phyloP scores from a whole-genome alignment of 1,140 invertebrate genomes.

The Cyclargus thomasi region DNA sequence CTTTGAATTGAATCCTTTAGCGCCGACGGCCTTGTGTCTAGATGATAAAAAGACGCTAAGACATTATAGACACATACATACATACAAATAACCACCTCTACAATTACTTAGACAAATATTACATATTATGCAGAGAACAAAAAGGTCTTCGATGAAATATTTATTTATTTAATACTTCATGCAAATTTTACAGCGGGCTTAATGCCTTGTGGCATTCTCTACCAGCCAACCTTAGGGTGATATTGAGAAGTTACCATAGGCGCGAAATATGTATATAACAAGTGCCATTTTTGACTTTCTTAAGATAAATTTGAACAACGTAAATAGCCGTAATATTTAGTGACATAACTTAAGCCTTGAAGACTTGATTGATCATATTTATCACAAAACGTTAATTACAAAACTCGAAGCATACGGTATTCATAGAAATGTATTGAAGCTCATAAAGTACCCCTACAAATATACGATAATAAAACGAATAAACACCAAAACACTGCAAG shows the following conservation, averaged over 20 bases:
- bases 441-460: not conserved
- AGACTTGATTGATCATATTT: no score
- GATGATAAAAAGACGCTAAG: no score
- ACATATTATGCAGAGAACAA: not conserved
- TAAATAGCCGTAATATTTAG: not conserved
- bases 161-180: no score
- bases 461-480: not conserved
- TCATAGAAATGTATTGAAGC: not conserved
- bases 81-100: not conserved
- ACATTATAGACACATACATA: no score
- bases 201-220: no score
- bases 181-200: no score
- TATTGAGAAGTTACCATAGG: no score
- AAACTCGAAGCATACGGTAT: not conserved
- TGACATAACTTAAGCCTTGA: conserved; percentile 7
- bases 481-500: not conserved
- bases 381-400: conserved; percentile 6
- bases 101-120: not conserved
- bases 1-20: no score
- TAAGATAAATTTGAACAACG: not conserved
- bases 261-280: not conserved
- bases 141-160: not conserved
- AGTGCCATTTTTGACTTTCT: not conserved
- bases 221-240: no score
- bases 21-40: no score